These are phyloP conservation scores for Meloidogyne floridensis DNA, from an alignment of 1,140 invertebrate genomes.

Conservation along the genomic window DNA sequence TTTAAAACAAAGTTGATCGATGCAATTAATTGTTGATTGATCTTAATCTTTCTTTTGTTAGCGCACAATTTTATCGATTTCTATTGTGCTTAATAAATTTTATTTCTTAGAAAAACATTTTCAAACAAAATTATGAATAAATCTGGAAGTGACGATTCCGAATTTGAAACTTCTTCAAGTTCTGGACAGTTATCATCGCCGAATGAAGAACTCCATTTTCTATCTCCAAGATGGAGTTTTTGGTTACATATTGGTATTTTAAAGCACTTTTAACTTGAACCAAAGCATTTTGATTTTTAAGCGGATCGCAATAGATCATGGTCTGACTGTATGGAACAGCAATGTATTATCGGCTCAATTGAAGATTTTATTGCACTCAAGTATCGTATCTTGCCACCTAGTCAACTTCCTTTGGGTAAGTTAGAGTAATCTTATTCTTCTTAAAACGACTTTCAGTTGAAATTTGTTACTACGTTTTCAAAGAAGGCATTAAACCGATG, in stretches of 20 bases:
- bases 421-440: not conserved
- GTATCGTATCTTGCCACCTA: not conserved
- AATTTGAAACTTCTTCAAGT: too few species aligned
- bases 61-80: too few species aligned
- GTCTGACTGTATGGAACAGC: not conserved
- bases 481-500: not conserved
- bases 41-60: too few species aligned
- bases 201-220: not conserved
- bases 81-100: too few species aligned
- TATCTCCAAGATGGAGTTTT: slow-evolving; percentile 1
- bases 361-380: slow-evolving; percentile 15
- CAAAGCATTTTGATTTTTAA: not conserved
- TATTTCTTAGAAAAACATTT: too few species aligned
- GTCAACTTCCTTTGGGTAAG: not conserved
- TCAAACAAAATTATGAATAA: too few species aligned
- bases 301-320: not conserved
- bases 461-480: not conserved
- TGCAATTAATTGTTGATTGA: too few species aligned
- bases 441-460: not conserved
- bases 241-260: not conserved
- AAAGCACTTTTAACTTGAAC: not conserved
- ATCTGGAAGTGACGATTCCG: too few species aligned
- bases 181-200: too few species aligned
- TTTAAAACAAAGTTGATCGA: too few species aligned
- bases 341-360: slow-evolving; percentile 1